Base-by-base conservation (phyloP, 2,113 vertebrate genomes). In the Butorides virescens region DNA sequence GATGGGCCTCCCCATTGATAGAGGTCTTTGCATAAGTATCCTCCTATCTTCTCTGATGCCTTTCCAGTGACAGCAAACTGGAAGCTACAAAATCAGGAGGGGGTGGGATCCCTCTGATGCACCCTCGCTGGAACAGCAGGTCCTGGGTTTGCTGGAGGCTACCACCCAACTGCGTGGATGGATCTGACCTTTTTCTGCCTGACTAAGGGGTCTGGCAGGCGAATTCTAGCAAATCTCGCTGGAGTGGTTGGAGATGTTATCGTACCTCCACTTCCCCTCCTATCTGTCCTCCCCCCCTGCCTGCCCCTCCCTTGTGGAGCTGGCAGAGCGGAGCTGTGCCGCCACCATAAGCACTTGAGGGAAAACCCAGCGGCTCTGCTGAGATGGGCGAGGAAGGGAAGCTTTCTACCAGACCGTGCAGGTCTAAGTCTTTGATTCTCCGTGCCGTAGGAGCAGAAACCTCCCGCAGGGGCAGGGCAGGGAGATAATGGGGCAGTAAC, bases 51-150 rank as follows among this genome's bases (percentile, higher is more conserved):
- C 95, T 95, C 63, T 75, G 96, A 97, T 94, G 93, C 47, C 96
- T 98, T 98, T 98, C 98, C 98, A 97, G 98, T 96, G 80, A 92
- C 91, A 93, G 86, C 74, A 96, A 96, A 90, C 68, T 74, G 65
- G 62, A 93, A 93, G 85, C 92, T 96, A 92, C 96, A 79, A 44
- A 78, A 32, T 30, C 93, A 74, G 95, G 95, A 80, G 5, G n/a
- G 58, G 86, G 73, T 86, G 88, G 91, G 86, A 95, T 84, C 87
- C 53, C 84, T 81, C 59, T 27, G 86, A 91, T 94, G 93, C 81
- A 74, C 92, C 90, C 75, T 70, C 84, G 8, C 88, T 90, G 94
- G 95, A 95, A 90, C 93, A 92, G 95, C 91, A 87, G 78, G 91
- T 90, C 93, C 23, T 17, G 88, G 75, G 13, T 80, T 90, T 58